A percentile compares a stretch with the other conserved stretches of the same genome.
These are phyloP conservation scores for Eupsilia transversa DNA, from an alignment of 2,888 invertebrate genomes.

Conservation along the genomic window DNA sequence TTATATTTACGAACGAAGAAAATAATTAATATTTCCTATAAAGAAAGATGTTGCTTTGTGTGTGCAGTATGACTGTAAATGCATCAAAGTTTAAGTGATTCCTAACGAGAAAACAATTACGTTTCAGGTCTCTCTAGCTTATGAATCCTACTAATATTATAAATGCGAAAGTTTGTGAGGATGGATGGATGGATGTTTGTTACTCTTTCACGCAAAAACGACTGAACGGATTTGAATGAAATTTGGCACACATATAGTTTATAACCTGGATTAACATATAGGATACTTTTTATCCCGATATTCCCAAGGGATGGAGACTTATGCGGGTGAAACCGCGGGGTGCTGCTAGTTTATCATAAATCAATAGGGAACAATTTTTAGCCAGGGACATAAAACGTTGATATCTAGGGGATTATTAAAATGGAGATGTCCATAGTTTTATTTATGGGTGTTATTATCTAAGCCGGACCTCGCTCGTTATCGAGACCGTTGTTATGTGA, in stretches of 20 bases:
- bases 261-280: too few relatives aligned
- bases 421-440: too few relatives aligned
- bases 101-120: not conserved
- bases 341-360: too few relatives aligned
- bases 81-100: not conserved
- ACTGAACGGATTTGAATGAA: too few relatives aligned
- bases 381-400: not conserved
- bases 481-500: not conserved
- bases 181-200: too few relatives aligned
- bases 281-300: too few relatives aligned
- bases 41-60: not conserved
- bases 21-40: not conserved
- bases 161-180: too few relatives aligned
- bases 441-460: not conserved
- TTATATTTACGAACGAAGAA: not conserved
- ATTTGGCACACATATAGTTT: too few relatives aligned
- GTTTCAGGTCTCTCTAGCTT: not conserved
- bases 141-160: too few relatives aligned
- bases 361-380: not conserved
- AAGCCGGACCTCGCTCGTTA: not conserved
- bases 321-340: too few relatives aligned
- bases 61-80: not conserved
- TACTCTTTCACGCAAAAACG: too few relatives aligned
- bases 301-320: too few relatives aligned
- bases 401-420: conserved; percentile 9